A percentile compares a stretch with the other conserved stretches of the same genome.
These are phyloP conservation scores for Leuciscus waleckii DNA, from an alignment of 2,797 vertebrate genomes.

Conservation along the genomic window DNA sequence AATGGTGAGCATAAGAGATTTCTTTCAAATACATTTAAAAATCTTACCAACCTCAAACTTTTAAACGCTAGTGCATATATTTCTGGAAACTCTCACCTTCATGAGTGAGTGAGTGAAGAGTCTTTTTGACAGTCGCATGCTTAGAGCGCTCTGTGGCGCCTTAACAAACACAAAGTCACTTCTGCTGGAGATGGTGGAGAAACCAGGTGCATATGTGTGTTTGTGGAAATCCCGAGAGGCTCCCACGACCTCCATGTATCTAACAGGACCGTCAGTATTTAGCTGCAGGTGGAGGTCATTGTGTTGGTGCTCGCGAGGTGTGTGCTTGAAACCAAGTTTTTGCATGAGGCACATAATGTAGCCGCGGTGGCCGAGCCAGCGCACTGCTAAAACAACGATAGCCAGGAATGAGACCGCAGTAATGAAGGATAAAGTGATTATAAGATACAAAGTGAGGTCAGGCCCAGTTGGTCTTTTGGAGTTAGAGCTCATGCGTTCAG, in stretches of 20 bases:
- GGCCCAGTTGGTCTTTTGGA: constrained; percentile 66
- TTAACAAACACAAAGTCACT: constrained; percentile 81
- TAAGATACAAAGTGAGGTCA: constrained; percentile 81
- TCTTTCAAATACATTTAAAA: not conserved
- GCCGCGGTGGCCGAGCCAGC: constrained; percentile 72
- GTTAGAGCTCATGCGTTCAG: constrained; percentile 73
- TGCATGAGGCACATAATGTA: constrained; percentile 57
- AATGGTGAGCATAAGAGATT: not conserved
- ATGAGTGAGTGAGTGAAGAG: constrained; percentile 51
- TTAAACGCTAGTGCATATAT: not conserved
- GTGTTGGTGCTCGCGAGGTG: constrained; percentile 73
- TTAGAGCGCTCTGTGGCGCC: constrained; percentile 63
- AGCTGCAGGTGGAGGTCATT: constrained; percentile 78
- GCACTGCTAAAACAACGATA: constrained; percentile 72
- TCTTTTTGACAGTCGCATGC: constrained; percentile 57
- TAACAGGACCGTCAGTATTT: constrained; percentile 82
- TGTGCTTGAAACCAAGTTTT: constrained; percentile 69
- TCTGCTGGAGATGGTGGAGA: constrained; percentile 79
- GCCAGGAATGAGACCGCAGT: constrained; percentile 78
- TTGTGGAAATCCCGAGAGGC: constrained; percentile 73
- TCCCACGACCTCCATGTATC: constrained; percentile 85
- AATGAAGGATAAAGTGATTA: constrained; percentile 77
- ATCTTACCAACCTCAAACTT: not conserved
- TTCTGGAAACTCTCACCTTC: constrained; percentile 56
- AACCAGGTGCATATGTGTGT: constrained; percentile 78